These are phyloP conservation scores for Yponomeuta malinellus DNA, from an alignment of 2,888 invertebrate species.

Conservation along the genomic window DNA sequence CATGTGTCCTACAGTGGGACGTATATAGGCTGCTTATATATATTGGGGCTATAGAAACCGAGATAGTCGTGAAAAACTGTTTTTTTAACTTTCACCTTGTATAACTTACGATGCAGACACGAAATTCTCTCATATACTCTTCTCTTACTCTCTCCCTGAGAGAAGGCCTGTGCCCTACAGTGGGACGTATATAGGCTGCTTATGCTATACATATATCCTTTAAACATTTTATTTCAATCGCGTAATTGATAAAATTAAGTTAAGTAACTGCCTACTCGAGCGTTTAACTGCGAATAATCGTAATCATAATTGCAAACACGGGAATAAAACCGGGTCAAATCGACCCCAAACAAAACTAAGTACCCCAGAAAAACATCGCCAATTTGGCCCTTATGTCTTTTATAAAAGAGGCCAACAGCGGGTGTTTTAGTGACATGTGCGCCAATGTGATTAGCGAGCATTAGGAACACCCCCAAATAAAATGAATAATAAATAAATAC, in stretches of 20 bases:
- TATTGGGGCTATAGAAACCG: no score
- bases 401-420: not conserved
- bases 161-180: no score
- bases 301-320: slow-evolving; percentile 14
- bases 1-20: no score
- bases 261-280: not conserved
- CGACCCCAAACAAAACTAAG: not conserved
- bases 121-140: no score
- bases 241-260: not conserved
- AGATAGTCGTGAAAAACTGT: no score
- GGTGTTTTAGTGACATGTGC: slow-evolving; percentile 16
- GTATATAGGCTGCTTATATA: no score
- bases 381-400: slow-evolving; percentile 5
- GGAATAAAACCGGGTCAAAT: slow-evolving; percentile 9
- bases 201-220: no score
- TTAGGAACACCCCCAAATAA: slow-evolving; percentile 17
- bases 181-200: no score
- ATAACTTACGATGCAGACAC: no score
- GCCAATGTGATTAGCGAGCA: slow-evolving; percentile 14
- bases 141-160: no score
- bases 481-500: slow-evolving; percentile 18
- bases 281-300: slow-evolving; percentile 14
- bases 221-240: not conserved
- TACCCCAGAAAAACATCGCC: not conserved
- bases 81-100: no score